These are phyloP conservation scores for Lysandra bellargus DNA, from an alignment of 2,888 invertebrate genomes.

Conservation along the genomic window DNA sequence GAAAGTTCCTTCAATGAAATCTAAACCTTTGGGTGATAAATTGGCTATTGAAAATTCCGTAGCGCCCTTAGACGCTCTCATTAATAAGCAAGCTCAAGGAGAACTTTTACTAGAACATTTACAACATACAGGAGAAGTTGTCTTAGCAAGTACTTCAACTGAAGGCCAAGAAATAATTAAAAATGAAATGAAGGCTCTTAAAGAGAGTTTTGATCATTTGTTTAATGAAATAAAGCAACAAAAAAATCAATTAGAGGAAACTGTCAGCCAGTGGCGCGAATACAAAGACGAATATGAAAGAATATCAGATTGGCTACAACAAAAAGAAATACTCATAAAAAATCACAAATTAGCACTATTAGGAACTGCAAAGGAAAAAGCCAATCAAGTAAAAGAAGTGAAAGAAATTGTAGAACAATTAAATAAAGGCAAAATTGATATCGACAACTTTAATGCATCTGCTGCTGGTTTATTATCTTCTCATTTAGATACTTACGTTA, in stretches of 20 bases:
- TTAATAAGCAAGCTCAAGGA: constrained; percentile 95
- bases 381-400: constrained; percentile 90
- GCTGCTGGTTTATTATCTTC: constrained; percentile 89
- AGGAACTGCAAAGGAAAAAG: constrained; percentile 90
- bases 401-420: constrained; percentile 87
- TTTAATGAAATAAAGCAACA: constrained; percentile 93
- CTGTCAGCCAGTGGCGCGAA: constrained; percentile 91
- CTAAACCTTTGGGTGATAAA: constrained; percentile 91
- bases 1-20: constrained; percentile 92
- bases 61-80: constrained; percentile 90
- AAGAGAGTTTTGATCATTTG: constrained; percentile 90
- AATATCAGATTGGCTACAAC: constrained; percentile 94
- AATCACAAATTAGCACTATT: constrained; percentile 92
- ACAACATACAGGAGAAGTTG: constrained; percentile 92
- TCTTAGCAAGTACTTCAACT: constrained; percentile 89
- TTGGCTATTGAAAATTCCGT: constrained; percentile 93
- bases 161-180: constrained; percentile 90
- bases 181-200: constrained; percentile 91
- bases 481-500: constrained; percentile 92
- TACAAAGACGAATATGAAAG: constrained; percentile 96
- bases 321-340: constrained; percentile 94
- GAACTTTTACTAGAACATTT: constrained; percentile 92
- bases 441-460: constrained; percentile 90
- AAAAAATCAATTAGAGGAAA: constrained; percentile 90
- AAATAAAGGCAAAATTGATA: constrained; percentile 88